Evolutionary conservation across 2,888 invertebrate genomes (phyloP).

Genomic region (Gastracanthus pulcherrimus): DNA sequence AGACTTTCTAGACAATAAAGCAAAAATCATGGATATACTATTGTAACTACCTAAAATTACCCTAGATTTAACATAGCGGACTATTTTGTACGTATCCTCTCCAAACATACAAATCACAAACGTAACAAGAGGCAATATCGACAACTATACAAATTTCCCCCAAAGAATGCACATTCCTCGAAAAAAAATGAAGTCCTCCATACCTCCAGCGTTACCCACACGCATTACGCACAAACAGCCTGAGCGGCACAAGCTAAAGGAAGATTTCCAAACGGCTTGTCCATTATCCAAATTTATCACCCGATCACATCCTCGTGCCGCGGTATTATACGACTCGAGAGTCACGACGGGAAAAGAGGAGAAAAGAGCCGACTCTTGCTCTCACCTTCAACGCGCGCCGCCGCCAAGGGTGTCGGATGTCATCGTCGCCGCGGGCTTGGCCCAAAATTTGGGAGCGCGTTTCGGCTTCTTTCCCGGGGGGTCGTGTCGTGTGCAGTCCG

Average conservation of each 20-base stretch:
- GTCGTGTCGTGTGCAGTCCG: not conserved
- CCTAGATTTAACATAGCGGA: too few relatives aligned
- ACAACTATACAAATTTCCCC: not conserved
- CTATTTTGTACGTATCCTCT: too few relatives aligned
- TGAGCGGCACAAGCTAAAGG: not conserved
- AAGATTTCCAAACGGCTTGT: not conserved
- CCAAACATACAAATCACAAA: too few relatives aligned
- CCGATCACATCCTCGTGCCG: not conserved
- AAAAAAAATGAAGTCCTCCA: not conserved
- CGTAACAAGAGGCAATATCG: too few relatives aligned
- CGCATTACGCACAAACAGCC: not conserved
- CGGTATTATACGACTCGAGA: not conserved
- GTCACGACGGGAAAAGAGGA: not conserved
- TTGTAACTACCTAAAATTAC: too few relatives aligned
- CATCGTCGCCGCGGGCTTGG: not conserved
- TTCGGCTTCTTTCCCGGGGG: not conserved
- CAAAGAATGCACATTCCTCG: not conserved
- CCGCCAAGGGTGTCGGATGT: slow-evolving; percentile 1
- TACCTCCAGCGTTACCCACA: not conserved
- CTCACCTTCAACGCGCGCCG: not conserved
- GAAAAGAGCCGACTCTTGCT: not conserved
- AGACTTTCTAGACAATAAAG: not conserved
- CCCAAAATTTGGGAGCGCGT: too few relatives aligned
- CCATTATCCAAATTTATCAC: slow-evolving; percentile 14
- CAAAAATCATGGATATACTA: too few relatives aligned